A percentile compares a stretch with the other conserved stretches of the same genome.
Evolutionary conservation across 2,113 vertebrate species (phyloP).

Genomic region (Takifugu bimaculatus): DNA sequence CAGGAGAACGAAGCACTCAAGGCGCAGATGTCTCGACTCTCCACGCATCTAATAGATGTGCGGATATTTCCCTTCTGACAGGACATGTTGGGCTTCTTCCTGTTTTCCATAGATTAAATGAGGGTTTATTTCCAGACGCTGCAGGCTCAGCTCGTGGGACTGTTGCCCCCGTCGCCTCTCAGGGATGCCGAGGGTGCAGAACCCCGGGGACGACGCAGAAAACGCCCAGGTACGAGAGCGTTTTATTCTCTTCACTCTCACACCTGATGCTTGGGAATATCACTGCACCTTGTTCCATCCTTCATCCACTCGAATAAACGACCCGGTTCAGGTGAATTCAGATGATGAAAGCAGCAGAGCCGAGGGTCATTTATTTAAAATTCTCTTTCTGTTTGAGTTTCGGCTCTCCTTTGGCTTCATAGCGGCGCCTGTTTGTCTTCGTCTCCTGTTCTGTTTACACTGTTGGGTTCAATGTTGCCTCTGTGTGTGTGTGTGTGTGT

Average conservation of each 20-base stretch:
- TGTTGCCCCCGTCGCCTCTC: conserved; percentile 81
- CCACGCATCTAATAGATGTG: conserved; percentile 86
- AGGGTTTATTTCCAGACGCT: conserved; percentile 40
- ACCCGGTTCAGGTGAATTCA: conserved; percentile 26
- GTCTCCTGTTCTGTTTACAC: conserved; percentile 32
- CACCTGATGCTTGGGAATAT: background rate
- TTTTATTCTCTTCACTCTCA: background rate
- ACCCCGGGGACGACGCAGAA: conserved; percentile 77
- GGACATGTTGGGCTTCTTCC: background rate
- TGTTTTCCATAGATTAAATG: background rate
- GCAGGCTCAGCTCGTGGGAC: conserved; percentile 63
- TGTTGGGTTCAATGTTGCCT: conserved; percentile 33
- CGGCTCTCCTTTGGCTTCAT: conserved; percentile 9
- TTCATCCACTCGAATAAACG: background rate
- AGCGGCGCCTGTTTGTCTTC: conserved; percentile 24
- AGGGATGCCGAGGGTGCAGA: conserved; percentile 78
- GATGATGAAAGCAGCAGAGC: background rate
- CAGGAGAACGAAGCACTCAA: conserved; percentile 83
- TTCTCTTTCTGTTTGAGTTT: background rate
- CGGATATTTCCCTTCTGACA: background rate
- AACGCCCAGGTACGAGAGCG: conserved; percentile 79
- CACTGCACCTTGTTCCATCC: conserved; percentile 1
- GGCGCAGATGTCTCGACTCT: conserved; percentile 79
- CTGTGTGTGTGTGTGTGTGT: conserved; percentile 14
- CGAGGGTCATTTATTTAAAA: background rate